These are phyloP conservation scores for Bradypodion pumilum DNA, from an alignment of 2,797 vertebrate genomes.

Conservation along the genomic window DNA sequence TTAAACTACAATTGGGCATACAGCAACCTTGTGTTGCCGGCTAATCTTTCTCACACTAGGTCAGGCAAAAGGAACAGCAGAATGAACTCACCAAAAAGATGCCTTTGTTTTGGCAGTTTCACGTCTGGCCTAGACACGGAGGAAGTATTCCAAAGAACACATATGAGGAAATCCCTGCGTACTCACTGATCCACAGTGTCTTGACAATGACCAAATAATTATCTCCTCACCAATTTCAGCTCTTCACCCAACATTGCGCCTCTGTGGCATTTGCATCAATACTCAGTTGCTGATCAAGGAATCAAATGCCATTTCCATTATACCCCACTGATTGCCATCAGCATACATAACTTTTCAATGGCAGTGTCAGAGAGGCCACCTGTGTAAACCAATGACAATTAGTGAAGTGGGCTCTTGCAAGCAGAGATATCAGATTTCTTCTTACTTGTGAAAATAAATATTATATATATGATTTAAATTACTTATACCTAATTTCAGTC, in stretches of 20 bases:
- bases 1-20: no score
- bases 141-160: no score
- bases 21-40: no score
- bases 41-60: no score
- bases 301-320: not conserved
- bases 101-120: no score
- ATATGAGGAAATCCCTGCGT: not conserved
- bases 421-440: not conserved
- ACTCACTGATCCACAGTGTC: not conserved
- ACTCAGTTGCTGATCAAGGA: not conserved
- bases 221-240: not conserved
- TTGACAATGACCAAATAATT: no score
- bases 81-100: no score
- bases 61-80: no score
- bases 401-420: not conserved
- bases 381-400: not conserved
- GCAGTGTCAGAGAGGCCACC: not conserved
- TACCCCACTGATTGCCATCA: not conserved
- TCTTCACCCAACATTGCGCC: not conserved
- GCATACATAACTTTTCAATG: not conserved
- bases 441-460: not conserved
- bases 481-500: not conserved
- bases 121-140: no score
- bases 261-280: not conserved
- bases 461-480: not conserved